Evolutionary conservation across 2,797 vertebrate species (phyloP).

Genomic region (Typhlichthys subterraneus): DNA sequence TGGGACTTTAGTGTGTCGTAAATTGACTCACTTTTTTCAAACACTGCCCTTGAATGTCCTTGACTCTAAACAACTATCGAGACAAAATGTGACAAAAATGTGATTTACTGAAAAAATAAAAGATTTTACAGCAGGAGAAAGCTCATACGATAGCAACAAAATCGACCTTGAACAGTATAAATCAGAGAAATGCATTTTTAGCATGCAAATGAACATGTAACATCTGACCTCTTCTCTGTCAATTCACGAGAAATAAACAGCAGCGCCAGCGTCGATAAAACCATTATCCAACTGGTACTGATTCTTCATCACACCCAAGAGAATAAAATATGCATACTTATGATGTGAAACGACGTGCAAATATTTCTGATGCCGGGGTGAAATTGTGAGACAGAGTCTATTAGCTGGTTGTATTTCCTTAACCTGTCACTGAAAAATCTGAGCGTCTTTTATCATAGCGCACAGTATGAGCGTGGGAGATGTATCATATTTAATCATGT

Average conservation of each 20-base stretch:
- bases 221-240: constrained; percentile 36
- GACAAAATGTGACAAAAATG: constrained; percentile 2
- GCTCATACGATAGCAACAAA: background rate
- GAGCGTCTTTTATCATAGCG: constrained; percentile 76
- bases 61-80: background rate
- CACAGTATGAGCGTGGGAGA: constrained; percentile 65
- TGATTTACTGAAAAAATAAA: background rate
- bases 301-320: constrained; percentile 49
- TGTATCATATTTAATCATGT: constrained; percentile 79
- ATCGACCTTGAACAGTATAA: background rate
- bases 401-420: constrained; percentile 75
- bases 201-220: constrained; percentile 33
- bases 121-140: background rate
- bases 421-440: constrained; percentile 80
- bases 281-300: constrained; percentile 31
- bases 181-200: constrained; percentile 22
- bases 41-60: constrained; percentile 3
- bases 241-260: constrained; percentile 37
- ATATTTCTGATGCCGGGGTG: constrained; percentile 61
- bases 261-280: constrained; percentile 46
- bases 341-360: constrained; percentile 56
- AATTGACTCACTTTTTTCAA: background rate
- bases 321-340: constrained; percentile 55
- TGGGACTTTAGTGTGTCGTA: constrained; percentile 6
- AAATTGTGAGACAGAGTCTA: constrained; percentile 74